Conservation (phyloP, 1,140 invertebrate species). For the Acromyrmex charruanus region DNA sequence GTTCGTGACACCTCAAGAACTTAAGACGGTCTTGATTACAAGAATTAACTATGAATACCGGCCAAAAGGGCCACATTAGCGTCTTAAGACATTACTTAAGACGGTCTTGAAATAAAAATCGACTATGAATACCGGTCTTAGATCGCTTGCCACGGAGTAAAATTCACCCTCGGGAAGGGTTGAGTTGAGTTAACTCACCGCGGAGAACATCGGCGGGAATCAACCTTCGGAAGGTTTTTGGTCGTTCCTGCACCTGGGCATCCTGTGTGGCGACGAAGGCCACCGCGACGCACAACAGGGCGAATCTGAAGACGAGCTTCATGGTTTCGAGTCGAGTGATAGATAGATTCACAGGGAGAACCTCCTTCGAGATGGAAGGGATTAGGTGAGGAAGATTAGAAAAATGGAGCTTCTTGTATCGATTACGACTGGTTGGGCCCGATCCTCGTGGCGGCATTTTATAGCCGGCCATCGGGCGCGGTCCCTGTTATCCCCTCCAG, state of each 20-base stretch:
- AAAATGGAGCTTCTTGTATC: constrained; percentile 74
- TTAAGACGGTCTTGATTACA: no score
- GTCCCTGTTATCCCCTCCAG: constrained; percentile 74
- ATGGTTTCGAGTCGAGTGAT: constrained; percentile 77
- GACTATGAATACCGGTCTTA: background rate
- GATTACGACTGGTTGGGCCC: constrained; percentile 85
- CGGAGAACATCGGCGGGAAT: constrained; percentile 95
- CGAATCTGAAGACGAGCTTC: constrained; percentile 82
- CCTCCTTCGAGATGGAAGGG: constrained; percentile 3
- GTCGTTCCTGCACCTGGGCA: constrained; percentile 87
- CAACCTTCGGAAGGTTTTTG: constrained; percentile 91
- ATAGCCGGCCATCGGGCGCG: constrained; percentile 82
- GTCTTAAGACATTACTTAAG: no score
- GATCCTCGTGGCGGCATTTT: constrained; percentile 82
- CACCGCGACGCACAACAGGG: constrained; percentile 85
- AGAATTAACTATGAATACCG: no score
- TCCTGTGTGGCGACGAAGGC: constrained; percentile 87
- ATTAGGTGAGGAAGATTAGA: constrained; percentile 45
- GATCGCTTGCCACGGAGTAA: background rate
- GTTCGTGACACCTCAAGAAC: no score
- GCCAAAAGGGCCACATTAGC: no score
- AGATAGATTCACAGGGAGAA: constrained; percentile 1
- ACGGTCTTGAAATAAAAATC: no score
- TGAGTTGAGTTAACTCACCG: constrained; percentile 87
- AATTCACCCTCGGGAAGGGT: background rate